Percentiles rank a stretch among this genome's conserved stretches.
Evolutionary conservation across 2,888 invertebrate genomes (phyloP).

Genomic region (Acanthoscelides obtectus): DNA sequence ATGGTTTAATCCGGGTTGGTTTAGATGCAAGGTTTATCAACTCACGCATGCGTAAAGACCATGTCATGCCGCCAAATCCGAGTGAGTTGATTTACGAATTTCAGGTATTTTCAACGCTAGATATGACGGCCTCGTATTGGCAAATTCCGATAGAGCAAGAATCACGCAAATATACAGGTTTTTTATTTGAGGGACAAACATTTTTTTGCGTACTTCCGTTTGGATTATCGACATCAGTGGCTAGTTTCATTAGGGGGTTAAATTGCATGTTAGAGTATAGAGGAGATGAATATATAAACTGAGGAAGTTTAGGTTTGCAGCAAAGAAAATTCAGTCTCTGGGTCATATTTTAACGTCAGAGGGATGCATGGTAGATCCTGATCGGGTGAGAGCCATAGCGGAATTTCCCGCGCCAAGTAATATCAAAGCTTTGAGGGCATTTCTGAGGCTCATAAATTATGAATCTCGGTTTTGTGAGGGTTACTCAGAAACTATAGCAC

Average conservation of each 20-base stretch:
- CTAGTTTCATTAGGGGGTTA: conserved; percentile 2
- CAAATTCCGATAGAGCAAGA: conserved; percentile 1
- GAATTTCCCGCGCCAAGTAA: too few relatives aligned
- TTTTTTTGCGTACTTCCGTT: not conserved
- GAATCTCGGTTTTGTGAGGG: too few relatives aligned
- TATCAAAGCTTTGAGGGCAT: too few relatives aligned
- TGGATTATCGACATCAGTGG: not conserved
- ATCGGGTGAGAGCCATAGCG: too few relatives aligned
- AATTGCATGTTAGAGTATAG: too few relatives aligned
- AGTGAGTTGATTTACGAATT: conserved; percentile 5
- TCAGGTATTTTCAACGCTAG: not conserved
- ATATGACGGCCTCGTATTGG: conserved; percentile 3
- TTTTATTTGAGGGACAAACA: conserved; percentile 3
- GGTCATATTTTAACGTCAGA: too few relatives aligned
- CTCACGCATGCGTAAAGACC: conserved; percentile 3
- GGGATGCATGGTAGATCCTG: too few relatives aligned
- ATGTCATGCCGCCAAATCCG: conserved; percentile 3
- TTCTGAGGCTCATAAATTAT: too few relatives aligned
- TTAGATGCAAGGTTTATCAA: conserved; percentile 5
- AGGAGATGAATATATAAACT: too few relatives aligned
- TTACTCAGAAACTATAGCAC: too few relatives aligned
- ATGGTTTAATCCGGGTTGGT: not conserved
- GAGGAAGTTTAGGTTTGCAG: too few relatives aligned
- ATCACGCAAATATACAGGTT: conserved; percentile 4
- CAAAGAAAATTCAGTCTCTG: too few relatives aligned